These are phyloP conservation scores for Mesaphorura yosii DNA, from an alignment of 1,140 invertebrate species.

Conservation along the genomic window DNA sequence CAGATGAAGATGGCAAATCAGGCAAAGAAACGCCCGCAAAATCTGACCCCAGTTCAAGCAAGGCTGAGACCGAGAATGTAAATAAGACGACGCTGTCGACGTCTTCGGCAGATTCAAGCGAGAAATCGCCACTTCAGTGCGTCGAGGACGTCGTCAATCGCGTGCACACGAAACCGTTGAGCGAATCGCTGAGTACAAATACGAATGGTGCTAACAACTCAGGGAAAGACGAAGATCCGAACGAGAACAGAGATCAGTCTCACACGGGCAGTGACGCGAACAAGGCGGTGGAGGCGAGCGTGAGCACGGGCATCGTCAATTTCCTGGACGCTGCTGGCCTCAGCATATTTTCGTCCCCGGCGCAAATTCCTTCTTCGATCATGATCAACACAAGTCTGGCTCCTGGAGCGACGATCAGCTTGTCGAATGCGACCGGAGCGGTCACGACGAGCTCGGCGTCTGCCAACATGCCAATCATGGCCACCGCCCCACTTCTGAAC, in stretches of 20 bases:
- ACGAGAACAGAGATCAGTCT: too few species aligned
- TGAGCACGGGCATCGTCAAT: too few species aligned
- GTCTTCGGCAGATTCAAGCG: slow-evolving; percentile 1
- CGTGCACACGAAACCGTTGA: slow-evolving; percentile 10
- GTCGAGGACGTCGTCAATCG: slow-evolving; percentile 30
- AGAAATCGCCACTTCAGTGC: slow-evolving; percentile 29
- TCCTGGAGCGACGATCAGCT: too few species aligned
- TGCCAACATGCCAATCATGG: slow-evolving; percentile 9
- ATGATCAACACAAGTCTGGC: too few species aligned
- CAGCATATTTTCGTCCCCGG: too few species aligned
- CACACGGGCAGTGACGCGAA: too few species aligned
- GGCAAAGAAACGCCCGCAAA: background rate
- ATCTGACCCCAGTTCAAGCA: background rate
- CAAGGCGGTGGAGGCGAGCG: too few species aligned
- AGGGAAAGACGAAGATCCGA: too few species aligned
- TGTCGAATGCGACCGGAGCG: too few species aligned
- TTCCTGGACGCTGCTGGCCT: too few species aligned
- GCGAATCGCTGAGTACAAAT: background rate
- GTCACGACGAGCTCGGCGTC: slow-evolving; percentile 7
- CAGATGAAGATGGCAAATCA: too few species aligned
- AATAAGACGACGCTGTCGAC: background rate
- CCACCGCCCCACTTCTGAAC: slow-evolving; percentile 8
- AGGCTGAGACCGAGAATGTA: background rate
- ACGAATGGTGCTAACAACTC: background rate
- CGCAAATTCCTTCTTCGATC: too few species aligned